Evolutionary conservation across 1,140 invertebrate species (phyloP).

Genomic region (Battus philenor): DNA sequence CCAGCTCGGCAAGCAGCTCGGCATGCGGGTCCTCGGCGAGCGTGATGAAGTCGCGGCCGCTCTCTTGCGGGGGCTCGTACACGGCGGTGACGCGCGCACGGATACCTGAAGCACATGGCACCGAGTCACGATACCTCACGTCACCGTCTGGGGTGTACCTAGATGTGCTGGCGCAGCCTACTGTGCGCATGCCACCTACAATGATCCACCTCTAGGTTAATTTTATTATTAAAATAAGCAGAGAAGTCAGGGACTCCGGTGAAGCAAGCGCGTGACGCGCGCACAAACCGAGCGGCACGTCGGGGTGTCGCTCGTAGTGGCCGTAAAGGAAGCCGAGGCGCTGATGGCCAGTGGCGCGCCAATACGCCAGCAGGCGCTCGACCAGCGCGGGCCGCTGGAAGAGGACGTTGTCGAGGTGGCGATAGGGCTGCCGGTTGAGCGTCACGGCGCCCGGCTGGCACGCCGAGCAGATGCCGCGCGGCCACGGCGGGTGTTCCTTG

Average conservation of each 20-base stretch:
- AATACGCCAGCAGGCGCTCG: constrained; percentile 97
- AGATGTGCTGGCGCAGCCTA: too few species aligned
- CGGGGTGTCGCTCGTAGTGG: constrained; percentile 92
- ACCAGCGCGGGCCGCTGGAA: constrained; percentile 98
- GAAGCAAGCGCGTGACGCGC: too few species aligned
- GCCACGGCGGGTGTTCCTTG: constrained; percentile 97
- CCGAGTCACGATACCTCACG: too few species aligned
- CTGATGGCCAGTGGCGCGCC: constrained; percentile 96
- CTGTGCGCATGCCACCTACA: too few species aligned
- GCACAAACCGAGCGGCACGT: constrained; percentile 90
- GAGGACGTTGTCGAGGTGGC: constrained; percentile 98
- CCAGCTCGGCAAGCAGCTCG: constrained; percentile 86
- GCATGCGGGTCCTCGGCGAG: constrained; percentile 85
- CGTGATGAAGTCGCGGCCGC: constrained; percentile 81
- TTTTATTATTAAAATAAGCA: too few species aligned
- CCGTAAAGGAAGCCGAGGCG: constrained; percentile 96
- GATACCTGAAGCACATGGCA: constrained; percentile 84
- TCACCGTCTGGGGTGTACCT: too few species aligned
- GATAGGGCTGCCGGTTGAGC: constrained; percentile 93
- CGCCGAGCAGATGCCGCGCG: constrained; percentile 98
- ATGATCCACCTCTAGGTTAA: too few species aligned
- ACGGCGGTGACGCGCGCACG: constrained; percentile 95
- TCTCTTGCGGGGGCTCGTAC: constrained; percentile 97
- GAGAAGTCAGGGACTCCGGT: too few species aligned
- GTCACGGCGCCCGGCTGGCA: constrained; percentile 99